Conservation (phyloP, 2,113 vertebrate genomes). For the Thomomys bottae region DNA sequence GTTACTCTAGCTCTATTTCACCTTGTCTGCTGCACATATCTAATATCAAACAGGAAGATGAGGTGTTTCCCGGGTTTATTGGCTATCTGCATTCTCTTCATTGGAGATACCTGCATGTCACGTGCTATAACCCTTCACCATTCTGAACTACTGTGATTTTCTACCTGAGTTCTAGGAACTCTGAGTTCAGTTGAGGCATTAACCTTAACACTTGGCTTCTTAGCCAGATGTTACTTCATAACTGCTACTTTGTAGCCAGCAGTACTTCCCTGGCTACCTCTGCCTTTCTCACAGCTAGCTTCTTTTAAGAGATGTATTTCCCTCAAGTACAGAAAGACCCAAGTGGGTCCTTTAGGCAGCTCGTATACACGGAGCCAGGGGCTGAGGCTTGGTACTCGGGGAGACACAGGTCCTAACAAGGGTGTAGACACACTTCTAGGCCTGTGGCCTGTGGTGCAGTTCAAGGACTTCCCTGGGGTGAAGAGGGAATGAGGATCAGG, state of each 20-base stretch:
- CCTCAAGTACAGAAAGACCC: background rate
- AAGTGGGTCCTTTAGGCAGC: background rate
- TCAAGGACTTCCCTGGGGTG: background rate
- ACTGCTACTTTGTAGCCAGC: too few species aligned
- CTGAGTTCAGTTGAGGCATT: background rate
- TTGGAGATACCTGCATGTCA: background rate
- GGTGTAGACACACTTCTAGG: background rate
- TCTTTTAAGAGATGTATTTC: background rate
- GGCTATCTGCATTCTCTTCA: background rate
- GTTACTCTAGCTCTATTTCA: background rate
- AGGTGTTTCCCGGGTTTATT: background rate
- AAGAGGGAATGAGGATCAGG: background rate
- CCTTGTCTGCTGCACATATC: background rate
- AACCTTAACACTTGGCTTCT: background rate
- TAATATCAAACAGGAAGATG: background rate
- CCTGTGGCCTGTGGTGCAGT: background rate
- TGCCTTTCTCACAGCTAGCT: background rate
- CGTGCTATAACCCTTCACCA: background rate
- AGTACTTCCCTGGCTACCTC: background rate
- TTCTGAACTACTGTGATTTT: background rate
- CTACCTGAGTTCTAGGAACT: slow-evolving; percentile 1
- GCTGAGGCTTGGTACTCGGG: background rate
- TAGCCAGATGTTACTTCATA: too few species aligned
- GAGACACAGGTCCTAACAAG: background rate
- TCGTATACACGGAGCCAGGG: background rate